Percentiles rank a stretch among this genome's conserved stretches.
phyloP scores from a whole-genome alignment of 2,888 invertebrate species.

The Scrobipalpa atriplicella region DNA sequence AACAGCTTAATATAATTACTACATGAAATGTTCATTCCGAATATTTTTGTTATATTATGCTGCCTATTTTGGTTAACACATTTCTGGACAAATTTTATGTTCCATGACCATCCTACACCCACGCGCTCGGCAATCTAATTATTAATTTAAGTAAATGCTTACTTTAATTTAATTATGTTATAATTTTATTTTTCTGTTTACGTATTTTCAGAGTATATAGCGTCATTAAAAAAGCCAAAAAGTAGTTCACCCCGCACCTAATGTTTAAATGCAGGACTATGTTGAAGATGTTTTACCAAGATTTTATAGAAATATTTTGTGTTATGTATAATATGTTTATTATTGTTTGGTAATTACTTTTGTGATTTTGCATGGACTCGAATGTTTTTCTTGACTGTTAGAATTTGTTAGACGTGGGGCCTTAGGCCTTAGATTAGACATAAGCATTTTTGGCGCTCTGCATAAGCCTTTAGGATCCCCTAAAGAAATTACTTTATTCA shows the following conservation, averaged over 20 bases:
- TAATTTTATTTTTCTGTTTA: conserved; percentile 59
- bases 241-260: conserved; percentile 56
- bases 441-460: too few species aligned
- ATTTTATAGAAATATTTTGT: background rate
- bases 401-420: too few species aligned
- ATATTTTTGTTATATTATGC: background rate
- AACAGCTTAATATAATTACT: background rate
- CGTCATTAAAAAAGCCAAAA: conserved; percentile 76
- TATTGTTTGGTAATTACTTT: too few species aligned
- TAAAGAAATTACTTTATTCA: too few species aligned
- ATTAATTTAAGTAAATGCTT: background rate
- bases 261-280: conserved; percentile 12
- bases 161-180: conserved; percentile 7
- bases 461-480: too few species aligned
- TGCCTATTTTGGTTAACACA: background rate
- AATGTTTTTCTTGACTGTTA: too few species aligned
- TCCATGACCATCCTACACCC: background rate
- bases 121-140: background rate
- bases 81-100: too few species aligned
- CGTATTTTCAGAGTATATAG: conserved; percentile 79
- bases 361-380: too few species aligned
- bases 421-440: too few species aligned
- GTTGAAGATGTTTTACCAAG: conserved; percentile 5
- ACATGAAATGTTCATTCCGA: background rate
- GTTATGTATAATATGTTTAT: background rate